A percentile compares a stretch with the other conserved stretches of the same genome.
These are phyloP conservation scores for Netelia melanura DNA, from an alignment of 2,888 invertebrate species.

Conservation along the genomic window DNA sequence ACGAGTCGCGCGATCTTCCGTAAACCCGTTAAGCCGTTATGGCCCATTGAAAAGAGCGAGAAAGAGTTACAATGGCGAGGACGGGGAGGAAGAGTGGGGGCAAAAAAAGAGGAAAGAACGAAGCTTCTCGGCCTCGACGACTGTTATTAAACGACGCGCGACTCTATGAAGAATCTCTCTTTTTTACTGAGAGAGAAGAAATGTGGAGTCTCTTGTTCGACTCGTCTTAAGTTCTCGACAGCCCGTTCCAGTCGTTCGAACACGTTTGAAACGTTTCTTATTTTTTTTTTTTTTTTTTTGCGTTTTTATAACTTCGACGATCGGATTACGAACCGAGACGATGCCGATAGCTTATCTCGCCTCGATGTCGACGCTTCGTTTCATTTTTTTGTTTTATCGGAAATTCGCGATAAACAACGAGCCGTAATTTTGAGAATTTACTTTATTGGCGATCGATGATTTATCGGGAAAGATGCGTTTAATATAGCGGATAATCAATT, in stretches of 20 bases:
- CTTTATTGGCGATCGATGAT: too few species aligned
- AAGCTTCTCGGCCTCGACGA: conserved; percentile 21
- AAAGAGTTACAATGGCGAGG: conserved; percentile 33
- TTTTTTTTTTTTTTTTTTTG: background rate
- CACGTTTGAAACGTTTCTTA: background rate
- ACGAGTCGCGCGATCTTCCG: conserved; percentile 72
- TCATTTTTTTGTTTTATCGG: background rate
- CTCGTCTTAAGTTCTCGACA: background rate
- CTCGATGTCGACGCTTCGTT: conserved; percentile 13
- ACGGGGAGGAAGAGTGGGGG: background rate
- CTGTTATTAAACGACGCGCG: conserved; percentile 16
- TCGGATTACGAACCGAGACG: conserved; percentile 35
- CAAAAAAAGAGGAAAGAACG: conserved; percentile 13
- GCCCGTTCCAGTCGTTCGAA: background rate
- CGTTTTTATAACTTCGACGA: conserved; percentile 19
- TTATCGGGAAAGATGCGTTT: too few species aligned
- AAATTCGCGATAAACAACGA: background rate
- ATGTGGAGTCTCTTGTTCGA: conserved; percentile 9
- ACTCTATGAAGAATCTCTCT: conserved; percentile 33
- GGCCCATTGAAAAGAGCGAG: conserved; percentile 53
- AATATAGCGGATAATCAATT: too few species aligned
- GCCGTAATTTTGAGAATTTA: background rate
- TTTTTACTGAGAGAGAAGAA: conserved; percentile 26
- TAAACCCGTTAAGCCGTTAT: conserved; percentile 75
- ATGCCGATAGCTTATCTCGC: conserved; percentile 55